phyloP scores from a whole-genome alignment of 2,113 vertebrate species.

The Tretioscincus oriximinensis region DNA sequence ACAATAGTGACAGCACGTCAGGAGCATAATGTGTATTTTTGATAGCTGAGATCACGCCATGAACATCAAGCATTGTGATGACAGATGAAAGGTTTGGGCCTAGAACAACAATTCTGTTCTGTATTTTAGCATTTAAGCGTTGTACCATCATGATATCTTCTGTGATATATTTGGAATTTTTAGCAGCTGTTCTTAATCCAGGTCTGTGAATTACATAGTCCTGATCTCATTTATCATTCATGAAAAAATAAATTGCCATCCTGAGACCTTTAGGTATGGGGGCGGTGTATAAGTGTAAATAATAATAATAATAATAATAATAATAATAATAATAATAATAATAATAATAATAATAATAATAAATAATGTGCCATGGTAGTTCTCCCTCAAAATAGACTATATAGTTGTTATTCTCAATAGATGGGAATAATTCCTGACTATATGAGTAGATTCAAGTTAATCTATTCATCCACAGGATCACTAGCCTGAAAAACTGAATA shows the following conservation, averaged over 20 bases:
- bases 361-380: too few relatives aligned
- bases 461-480: slow-evolving; percentile 10
- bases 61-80: slow-evolving; percentile 1
- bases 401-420: neutral
- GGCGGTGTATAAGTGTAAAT: neutral
- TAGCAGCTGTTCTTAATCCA: neutral
- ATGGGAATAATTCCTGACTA: rapidly evolving
- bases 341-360: too few relatives aligned
- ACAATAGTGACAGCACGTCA: neutral
- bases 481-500: neutral
- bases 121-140: neutral
- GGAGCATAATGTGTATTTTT: neutral
- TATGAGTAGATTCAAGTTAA: neutral
- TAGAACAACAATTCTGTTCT: neutral
- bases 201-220: too few relatives aligned
- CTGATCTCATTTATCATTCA: neutral
- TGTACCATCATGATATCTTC: neutral
- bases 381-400: too few relatives aligned
- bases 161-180: neutral
- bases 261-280: neutral
- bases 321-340: too few relatives aligned
- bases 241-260: neutral
- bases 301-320: too few relatives aligned
- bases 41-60: slow-evolving; percentile 1
- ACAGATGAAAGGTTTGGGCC: neutral